Evolutionary conservation across 2,797 vertebrate genomes (phyloP), one percentile per base, ranked within the genome.

Genomic region (Anableps anableps): DNA sequence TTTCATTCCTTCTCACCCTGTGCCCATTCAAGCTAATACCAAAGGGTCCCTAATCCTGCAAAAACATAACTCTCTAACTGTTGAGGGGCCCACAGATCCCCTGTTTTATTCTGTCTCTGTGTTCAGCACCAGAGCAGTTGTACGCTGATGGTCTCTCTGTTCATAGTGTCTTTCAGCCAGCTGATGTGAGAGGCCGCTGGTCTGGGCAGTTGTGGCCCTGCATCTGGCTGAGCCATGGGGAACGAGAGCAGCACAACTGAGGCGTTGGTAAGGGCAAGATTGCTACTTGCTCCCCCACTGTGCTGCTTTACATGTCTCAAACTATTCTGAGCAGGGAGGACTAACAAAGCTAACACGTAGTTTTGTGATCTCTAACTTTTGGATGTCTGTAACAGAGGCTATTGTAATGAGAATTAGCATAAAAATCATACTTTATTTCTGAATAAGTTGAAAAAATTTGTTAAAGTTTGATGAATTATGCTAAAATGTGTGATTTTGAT

Each of bases 211-310:
- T 83, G 87, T 90, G 81, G 87, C 86, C 85, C 89, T 31, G 80
- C 86, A 89, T 80, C 90, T 87, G 84, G 72, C 77, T 89, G 88
- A 90, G 87, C 86, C 92, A 96, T 96, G 96, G 96, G 96, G 80
- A 96, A 96, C 87, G 95, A 96, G 85, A 95, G 53, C 95, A 96
- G 96, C 94, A 88, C 96, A 5, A 66, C 91, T 38, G 90, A 92
- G 80, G 83, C 81, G 34, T 87, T 86, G 96, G 95, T 96, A 96
- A 96, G 96, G 78, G 76, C 51, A n/a, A 88, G 48, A 72, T 80
- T 11, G 26, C 80, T 83, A 76, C 76, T 64, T 73, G 75, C 79
- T 88, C 55, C 64, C 43, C 72, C 48, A 38, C 36, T 1, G 5
- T 79, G 75, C 80, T 83, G 68, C 70, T 81, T 16, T 29, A 76